Conservation (phyloP, 2,888 invertebrate genomes). For the Macrosiphum euphorbiae region DNA sequence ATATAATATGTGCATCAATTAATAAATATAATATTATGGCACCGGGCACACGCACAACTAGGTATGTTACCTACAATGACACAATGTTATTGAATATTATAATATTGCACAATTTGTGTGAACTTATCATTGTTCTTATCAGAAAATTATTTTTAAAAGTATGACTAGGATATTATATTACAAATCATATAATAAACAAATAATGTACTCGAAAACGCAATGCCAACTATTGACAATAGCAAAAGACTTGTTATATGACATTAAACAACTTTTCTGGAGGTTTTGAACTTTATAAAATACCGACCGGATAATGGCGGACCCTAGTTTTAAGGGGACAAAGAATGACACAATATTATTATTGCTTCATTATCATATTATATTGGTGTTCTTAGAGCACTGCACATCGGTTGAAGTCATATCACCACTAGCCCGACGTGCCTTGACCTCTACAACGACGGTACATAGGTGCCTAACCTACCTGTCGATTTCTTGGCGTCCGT, state of each 20-base stretch:
- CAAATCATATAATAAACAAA: neutral
- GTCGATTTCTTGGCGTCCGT: constrained; percentile 83
- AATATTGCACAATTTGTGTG: neutral
- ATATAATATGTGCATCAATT: no score
- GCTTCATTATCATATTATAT: neutral
- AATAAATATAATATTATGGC: no score
- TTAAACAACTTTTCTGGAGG: neutral
- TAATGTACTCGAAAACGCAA: neutral
- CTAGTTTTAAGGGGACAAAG: neutral
- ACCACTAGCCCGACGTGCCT: neutral
- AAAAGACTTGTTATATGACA: no score
- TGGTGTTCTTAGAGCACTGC: neutral
- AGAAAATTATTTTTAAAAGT: neutral
- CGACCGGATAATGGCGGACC: neutral
- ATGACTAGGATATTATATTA: neutral
- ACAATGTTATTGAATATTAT: neutral
- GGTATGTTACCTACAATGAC: neutral
- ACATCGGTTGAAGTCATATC: neutral
- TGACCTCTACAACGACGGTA: neutral
- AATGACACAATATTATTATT: neutral
- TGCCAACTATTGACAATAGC: neutral
- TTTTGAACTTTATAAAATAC: neutral
- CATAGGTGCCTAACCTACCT: constrained; percentile 73
- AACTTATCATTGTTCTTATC: neutral
- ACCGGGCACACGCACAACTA: no score